phyloP scores from a whole-genome alignment of 2,888 invertebrate species.

The Agrochola lota region DNA sequence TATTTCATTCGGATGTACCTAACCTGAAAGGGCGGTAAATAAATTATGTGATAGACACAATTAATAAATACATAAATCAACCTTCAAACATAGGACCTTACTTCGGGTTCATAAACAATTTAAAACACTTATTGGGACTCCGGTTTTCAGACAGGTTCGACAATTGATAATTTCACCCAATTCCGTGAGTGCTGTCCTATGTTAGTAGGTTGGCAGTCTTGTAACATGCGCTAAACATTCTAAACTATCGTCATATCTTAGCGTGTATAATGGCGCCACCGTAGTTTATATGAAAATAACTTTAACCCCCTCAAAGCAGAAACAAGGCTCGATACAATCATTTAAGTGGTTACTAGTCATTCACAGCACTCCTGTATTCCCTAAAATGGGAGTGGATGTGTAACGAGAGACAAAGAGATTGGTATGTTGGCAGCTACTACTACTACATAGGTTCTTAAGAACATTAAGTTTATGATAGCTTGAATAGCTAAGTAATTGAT shows the following conservation, averaged over 20 bases:
- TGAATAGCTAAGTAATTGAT: background rate
- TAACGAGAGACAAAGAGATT: slow-evolving; percentile 31
- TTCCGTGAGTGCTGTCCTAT: slow-evolving; percentile 40
- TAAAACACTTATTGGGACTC: background rate
- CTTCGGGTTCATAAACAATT: background rate
- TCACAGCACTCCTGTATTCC: slow-evolving; percentile 5
- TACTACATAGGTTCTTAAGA: background rate
- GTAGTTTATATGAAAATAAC: slow-evolving; percentile 41
- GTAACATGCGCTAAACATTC: slow-evolving; percentile 50
- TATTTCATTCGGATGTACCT: no score
- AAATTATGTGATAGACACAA: no score
- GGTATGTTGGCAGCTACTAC: slow-evolving; percentile 28
- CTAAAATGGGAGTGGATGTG: slow-evolving; percentile 37
- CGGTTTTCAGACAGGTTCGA: background rate
- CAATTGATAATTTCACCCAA: slow-evolving; percentile 38
- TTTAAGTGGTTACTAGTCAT: slow-evolving; percentile 17
- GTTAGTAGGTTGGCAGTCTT: slow-evolving; percentile 30
- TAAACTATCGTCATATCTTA: slow-evolving; percentile 50
- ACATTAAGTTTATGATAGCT: background rate
- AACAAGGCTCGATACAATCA: slow-evolving; percentile 25
- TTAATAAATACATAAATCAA: no score
- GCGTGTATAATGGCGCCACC: slow-evolving; percentile 46
- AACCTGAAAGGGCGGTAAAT: no score
- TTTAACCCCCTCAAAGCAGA: slow-evolving; percentile 35
- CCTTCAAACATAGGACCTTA: no score